Evolutionary conservation across 2,888 invertebrate genomes (phyloP), one percentile per base, ranked within the genome.

Genomic region (Drosophila prostipennis): DNA sequence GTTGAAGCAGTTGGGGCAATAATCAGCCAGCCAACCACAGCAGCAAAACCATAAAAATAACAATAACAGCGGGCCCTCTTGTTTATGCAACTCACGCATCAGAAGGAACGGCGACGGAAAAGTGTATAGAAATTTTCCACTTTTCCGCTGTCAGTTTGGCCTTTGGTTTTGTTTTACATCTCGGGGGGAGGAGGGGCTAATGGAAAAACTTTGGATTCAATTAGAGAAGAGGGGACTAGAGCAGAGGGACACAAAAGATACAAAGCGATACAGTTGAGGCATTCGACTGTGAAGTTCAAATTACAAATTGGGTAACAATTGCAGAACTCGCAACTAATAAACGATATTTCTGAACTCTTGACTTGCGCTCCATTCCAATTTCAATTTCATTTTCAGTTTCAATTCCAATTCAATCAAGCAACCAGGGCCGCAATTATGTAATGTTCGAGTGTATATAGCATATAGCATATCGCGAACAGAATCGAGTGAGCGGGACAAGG

Each of bases 401-500:
- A 58, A 56, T 80, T 80, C 57, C 70, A 80, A 80, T 81, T 81
- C 76, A 80, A 80, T 87, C 78, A 87, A 48, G 61, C 82, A 76
- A 70, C 74, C 87, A 70, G 70, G 81, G 84, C 76, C 84, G 72
- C 68, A 77, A 74, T 83, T 83, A 85, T 83, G 87, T 85, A 87
- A 87, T 83, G 81, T 16, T 29, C 46, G 10, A 14, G 10, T 1
- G 10, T 23, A 23, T 37, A 23, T 32, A 14, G 23, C 14, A 14
- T 37, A 23, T 32, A 14, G 23, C 14, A 14, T 42, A 63, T 61
- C 60, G 26, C 32, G 54, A 79, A 75, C 72, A 82, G 77, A 74
- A 84, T 61, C 69, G 70, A 85, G 73, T 54, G 52, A 61, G 61
- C 64, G 60, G 48, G 34, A 48, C 87, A 82, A 83, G 82, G 82